Evolutionary conservation across 2,797 vertebrate species (phyloP), one percentile per base, ranked within the genome.

Genomic region (Pipistrellus pygmaeus): DNA sequence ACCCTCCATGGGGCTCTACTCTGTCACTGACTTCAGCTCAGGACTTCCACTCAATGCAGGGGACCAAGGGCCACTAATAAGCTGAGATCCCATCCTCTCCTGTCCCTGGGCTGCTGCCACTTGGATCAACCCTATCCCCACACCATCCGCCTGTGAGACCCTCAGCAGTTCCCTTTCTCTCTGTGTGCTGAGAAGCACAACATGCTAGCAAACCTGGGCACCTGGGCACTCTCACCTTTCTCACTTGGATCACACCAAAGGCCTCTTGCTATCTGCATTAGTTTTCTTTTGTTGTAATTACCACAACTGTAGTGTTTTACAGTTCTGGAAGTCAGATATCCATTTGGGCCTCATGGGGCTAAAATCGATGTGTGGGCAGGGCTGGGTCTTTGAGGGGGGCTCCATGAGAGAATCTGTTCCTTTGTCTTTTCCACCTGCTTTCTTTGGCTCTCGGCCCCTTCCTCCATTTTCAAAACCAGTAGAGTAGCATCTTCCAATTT

Each of bases 1-100:
- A 13, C 21, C 9, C 6, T 32, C 27, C 46, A 8, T n/a, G 38
- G 0, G 1, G 1, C 30, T 23, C 57, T 2, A 18, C 38, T 46
- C 23, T 14, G 6, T 38, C 57, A 38, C 72, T 17, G 64, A 71
- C 15, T 18, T 30, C 15, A 55, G 64, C 51, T 41, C 51, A 48
- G 38, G n/a, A 20, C 38, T 15, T 66, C 8, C 72, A 17, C 10
- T 4, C 30, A 20, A 32, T 0, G 21, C 57, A 10, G 23, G 57
- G 15, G 46, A 20, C 69, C 44, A 51, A 35, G 41, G 30, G 55
- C 53, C 57, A 48, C n/a, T 11, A 1, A 46, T 35, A 32, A 32
- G 64, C 66, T 6, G 23, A 90, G 66, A 60, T 35, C 41, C 21
- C 20, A 27, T 17, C 7, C n/a, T 53, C 48, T 72, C 35, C 75